A percentile compares a stretch with the other conserved stretches of the same genome.
Evolutionary conservation across 64 coral and sea anemone species (phyloP).

Genomic region (Porites lutea): DNA sequence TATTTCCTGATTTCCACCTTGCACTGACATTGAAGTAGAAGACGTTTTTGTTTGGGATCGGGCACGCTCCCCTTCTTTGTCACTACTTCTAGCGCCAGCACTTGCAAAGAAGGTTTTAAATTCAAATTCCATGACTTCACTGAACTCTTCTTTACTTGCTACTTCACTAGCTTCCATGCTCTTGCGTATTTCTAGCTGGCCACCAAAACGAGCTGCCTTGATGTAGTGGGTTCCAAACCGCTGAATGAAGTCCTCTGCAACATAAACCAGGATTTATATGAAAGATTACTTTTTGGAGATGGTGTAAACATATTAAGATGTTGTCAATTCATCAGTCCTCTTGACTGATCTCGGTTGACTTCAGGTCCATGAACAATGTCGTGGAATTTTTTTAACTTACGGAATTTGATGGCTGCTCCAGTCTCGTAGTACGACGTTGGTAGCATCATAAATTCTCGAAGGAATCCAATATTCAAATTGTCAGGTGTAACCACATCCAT

Average conservation of each 20-base stretch:
- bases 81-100: constrained; percentile 7
- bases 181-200: constrained; percentile 23
- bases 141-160: constrained; percentile 5
- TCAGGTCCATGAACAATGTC: too few species aligned
- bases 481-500: constrained; percentile 63
- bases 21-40: constrained; percentile 17
- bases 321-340: too few species aligned
- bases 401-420: constrained; percentile 50
- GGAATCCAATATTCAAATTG: constrained; percentile 44
- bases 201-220: constrained; percentile 33
- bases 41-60: constrained; percentile 18
- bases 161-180: constrained; percentile 21
- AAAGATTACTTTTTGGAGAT: too few species aligned
- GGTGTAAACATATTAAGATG: too few species aligned
- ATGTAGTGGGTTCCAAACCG: constrained; percentile 44
- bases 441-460: constrained; percentile 59
- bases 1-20: constrained; percentile 48
- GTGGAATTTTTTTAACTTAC: not conserved
- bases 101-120: constrained; percentile 37
- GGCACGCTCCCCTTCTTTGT: constrained; percentile 10
- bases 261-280: not conserved
- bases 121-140: constrained; percentile 34
- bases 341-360: too few species aligned
- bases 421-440: constrained; percentile 42
- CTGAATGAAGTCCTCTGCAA: constrained; percentile 49